These are phyloP conservation scores for Agraylea sexmaculata DNA, from an alignment of 1,140 invertebrate genomes.

Conservation along the genomic window DNA sequence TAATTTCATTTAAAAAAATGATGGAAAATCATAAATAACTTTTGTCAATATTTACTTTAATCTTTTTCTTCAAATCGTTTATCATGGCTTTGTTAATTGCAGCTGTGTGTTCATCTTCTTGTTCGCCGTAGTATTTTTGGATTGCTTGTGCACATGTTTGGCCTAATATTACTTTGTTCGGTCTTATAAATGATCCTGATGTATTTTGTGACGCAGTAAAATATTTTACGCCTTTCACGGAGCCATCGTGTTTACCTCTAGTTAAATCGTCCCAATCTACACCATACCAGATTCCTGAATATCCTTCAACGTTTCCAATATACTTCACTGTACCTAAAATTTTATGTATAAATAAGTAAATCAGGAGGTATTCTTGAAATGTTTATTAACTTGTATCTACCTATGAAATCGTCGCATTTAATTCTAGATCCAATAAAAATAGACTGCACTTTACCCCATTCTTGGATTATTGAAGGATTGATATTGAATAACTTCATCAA, in stretches of 20 bases:
- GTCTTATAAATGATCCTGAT: slow-evolving; percentile 77
- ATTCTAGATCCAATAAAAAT: slow-evolving; percentile 34
- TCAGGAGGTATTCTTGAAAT: no score
- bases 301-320: slow-evolving; percentile 41
- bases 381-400: slow-evolving; percentile 1
- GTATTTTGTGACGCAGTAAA: slow-evolving; percentile 60
- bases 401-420: slow-evolving; percentile 27
- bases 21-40: no score
- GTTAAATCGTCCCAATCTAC: slow-evolving; percentile 85
- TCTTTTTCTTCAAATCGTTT: slow-evolving; percentile 38
- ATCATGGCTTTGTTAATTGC: slow-evolving; percentile 34
- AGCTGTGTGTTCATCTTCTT: slow-evolving; percentile 40
- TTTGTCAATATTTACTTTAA: no score
- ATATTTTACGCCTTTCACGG: slow-evolving; percentile 65
- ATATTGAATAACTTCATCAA: no score
- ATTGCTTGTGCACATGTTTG: slow-evolving; percentile 61
- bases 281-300: slow-evolving; percentile 65
- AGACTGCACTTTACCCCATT: slow-evolving; percentile 21
- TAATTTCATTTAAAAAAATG: no score
- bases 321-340: slow-evolving; percentile 30
- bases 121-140: slow-evolving; percentile 55
- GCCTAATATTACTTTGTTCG: slow-evolving; percentile 63
- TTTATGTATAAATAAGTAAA: background rate
- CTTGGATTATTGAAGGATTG: background rate
- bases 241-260: slow-evolving; percentile 85